These are phyloP conservation scores for Beroe forskalii DNA, from an alignment of 37 sponge, comb jelly and placozoan genomes.

Conservation along the genomic window DNA sequence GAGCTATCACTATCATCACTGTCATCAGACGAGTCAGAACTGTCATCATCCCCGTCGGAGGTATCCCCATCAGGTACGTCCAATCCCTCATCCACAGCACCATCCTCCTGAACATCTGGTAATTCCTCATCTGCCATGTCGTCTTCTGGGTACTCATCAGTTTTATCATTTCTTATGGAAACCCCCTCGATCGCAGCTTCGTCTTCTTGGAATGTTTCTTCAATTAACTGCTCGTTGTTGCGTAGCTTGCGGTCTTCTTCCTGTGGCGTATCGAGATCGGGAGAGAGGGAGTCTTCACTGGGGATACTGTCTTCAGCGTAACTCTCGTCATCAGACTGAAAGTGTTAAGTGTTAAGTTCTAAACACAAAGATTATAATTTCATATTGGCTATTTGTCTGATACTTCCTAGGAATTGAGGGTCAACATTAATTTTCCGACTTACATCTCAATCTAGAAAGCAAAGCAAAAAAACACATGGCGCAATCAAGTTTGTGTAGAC, in stretches of 20 bases:
- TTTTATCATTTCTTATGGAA: neutral
- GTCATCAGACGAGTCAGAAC: neutral
- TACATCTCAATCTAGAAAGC: neutral
- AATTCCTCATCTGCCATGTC: neutral
- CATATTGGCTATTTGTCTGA: too few species aligned
- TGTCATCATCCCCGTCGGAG: neutral
- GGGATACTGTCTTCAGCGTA: constrained; percentile 61
- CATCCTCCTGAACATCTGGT: neutral
- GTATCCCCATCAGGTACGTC: neutral
- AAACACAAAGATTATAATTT: too few species aligned
- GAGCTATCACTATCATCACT: neutral
- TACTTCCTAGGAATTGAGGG: too few species aligned
- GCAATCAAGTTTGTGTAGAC: too few species aligned
- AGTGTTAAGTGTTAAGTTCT: too few species aligned
- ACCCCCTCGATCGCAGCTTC: neutral
- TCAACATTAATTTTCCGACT: too few species aligned
- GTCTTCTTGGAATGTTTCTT: neutral
- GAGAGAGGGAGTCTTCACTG: constrained; percentile 9
- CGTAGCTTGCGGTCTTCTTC: neutral
- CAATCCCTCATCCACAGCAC: too few species aligned
- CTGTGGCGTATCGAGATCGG: neutral
- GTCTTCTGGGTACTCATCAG: neutral
- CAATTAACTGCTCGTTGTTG: neutral
- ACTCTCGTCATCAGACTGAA: constrained; percentile 19
- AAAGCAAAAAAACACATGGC: neutral